Percentiles rank a stretch among this genome's conserved stretches.
These are phyloP conservation scores for Phalacrocorax pelagicus DNA, from an alignment of 2,113 vertebrate species.

Conservation along the genomic window DNA sequence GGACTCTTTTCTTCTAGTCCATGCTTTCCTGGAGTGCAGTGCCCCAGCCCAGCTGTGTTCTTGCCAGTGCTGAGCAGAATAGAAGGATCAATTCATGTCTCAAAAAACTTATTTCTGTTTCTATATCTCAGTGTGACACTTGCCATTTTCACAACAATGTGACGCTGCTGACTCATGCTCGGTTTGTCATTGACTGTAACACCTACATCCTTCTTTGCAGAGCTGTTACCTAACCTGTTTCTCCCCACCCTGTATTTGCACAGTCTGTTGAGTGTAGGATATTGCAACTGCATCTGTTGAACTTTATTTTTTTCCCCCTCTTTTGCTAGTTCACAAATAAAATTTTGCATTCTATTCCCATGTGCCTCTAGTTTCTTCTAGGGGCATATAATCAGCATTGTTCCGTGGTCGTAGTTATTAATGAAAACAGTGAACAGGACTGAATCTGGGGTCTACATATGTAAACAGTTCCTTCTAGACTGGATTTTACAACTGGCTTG, in stretches of 20 bases:
- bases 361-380: not conserved
- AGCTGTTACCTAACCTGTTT: slow-evolving; percentile 53
- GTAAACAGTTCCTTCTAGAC: not conserved
- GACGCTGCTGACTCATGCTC: slow-evolving; percentile 48
- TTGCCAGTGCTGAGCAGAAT: not conserved
- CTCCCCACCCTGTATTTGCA: not conserved
- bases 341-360: not conserved
- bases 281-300: not conserved
- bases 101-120: slow-evolving; percentile 28
- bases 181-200: slow-evolving; percentile 18
- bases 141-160: slow-evolving; percentile 40
- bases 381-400: not conserved
- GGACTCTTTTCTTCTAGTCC: not conserved
- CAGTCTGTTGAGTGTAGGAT: not conserved
- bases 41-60: not conserved
- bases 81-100: not conserved
- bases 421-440: not conserved
- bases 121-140: slow-evolving; percentile 12
- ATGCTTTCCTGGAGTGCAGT: not conserved
- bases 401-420: not conserved
- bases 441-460: not conserved
- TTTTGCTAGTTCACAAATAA: not conserved
- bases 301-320: not conserved
- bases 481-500: not conserved
- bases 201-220: slow-evolving; percentile 26